Evolutionary conservation across 2,113 vertebrate species (phyloP).

Genomic region (Ornithorhynchus anatinus): DNA sequence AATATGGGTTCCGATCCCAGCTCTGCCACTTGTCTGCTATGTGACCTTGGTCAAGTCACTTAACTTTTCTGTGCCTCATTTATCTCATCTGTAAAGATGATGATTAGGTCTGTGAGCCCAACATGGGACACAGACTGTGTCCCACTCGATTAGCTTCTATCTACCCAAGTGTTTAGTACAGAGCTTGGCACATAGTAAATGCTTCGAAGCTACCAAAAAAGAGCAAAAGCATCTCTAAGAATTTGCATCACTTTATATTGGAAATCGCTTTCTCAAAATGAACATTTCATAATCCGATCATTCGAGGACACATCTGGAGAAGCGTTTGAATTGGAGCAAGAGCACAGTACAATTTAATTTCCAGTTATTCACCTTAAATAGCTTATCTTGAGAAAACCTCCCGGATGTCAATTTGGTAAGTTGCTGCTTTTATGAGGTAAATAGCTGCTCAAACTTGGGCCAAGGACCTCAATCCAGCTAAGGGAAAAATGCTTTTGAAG

Average conservation of each 20-base stretch:
- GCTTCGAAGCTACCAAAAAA: no score
- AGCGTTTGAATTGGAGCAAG: conserved; percentile 32
- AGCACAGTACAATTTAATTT: conserved; percentile 41
- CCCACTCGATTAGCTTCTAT: no score
- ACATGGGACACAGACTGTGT: no score
- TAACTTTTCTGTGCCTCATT: no score
- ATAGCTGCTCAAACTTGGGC: background rate
- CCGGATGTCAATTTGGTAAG: conserved; percentile 29
- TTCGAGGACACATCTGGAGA: conserved; percentile 48
- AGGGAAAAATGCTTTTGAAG: conserved; percentile 25
- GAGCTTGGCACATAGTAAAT: no score
- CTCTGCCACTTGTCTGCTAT: no score
- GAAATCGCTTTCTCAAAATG: conserved; percentile 56
- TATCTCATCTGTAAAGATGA: no score
- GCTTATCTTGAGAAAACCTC: conserved; percentile 61
- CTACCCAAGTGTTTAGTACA: no score
- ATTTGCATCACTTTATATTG: conserved; percentile 51
- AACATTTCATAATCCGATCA: conserved; percentile 40
- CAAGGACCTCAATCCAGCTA: conserved; percentile 7
- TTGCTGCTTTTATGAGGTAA: conserved; percentile 31
- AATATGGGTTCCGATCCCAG: no score
- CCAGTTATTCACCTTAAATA: conserved; percentile 43
- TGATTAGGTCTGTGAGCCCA: no score
- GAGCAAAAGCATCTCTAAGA: conserved; percentile 55
- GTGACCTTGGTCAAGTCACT: no score